Evolutionary conservation across 1,140 invertebrate species (phyloP), one percentile per base, ranked within the genome.

Genomic region (Hylaeus volcanicus): DNA sequence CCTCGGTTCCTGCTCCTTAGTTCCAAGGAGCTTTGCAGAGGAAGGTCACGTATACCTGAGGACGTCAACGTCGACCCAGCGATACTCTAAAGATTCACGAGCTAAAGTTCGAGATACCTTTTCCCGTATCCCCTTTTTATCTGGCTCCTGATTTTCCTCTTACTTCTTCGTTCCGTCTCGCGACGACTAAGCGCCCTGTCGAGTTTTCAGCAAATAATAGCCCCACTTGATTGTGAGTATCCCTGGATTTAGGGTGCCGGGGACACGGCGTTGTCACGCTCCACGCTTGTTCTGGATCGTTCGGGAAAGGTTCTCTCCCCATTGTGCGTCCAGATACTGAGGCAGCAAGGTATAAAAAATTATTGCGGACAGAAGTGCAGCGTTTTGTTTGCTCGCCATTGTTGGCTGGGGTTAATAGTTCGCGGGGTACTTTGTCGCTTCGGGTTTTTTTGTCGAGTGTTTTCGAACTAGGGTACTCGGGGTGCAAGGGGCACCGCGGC

Each of bases 211-310:
- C 78, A 87, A 89, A 89, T 89, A 89, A 85, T 89, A 71, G 87
- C 64, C 45, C 83, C 82, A 89, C 86, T 89, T 86, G 88, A 89
- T 89, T 83, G 85, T 86, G 88, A 85, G 82, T 86, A 79, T 87
- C 79, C 72, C 45, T 1, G n/a, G 82, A 74, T 5, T 64, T 74
- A 85, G 83, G 88, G 76, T 76, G 73, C 75, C 43, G 15, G 51
- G 55, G 41, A 71, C 48, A 60, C 51, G 61, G 65, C 65, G 53
- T 53, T 80, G 83, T 87, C 83, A 78, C 69, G 79, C 45, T 78
- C 41, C 71, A 53, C 69, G 75, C 70, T 74, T 51, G 71, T 81
- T 82, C 75, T 72, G 61, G 76, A 87, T 86, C 79, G 60, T 78
- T 78, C 68, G 69, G 82, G 58, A 75, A 79, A 79, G 71, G 70